Percentiles rank a stretch among this genome's conserved stretches.
Conservation (phyloP, 2,797 vertebrate species). For the Dryobates pubescens region DNA sequence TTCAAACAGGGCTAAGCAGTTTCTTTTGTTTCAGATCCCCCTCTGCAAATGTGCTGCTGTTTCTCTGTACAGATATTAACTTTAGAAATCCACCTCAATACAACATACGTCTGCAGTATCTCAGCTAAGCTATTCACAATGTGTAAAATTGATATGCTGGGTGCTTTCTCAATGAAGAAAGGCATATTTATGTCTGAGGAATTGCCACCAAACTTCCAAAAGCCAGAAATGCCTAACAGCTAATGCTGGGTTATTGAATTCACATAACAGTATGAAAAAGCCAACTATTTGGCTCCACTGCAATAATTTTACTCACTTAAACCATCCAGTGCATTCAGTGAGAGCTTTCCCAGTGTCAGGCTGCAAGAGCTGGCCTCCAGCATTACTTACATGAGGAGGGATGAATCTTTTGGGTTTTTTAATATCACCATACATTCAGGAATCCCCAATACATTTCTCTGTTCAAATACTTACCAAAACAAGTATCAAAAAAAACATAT, state of each 20-base stretch:
- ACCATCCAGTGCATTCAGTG: background rate
- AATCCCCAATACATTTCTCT: constrained; percentile 56
- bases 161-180: constrained; percentile 12
- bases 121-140: background rate
- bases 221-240: background rate
- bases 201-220: background rate
- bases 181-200: background rate
- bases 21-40: background rate
- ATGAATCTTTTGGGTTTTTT: background rate
- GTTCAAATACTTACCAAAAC: constrained; percentile 56
- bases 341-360: background rate
- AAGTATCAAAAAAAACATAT: constrained; percentile 69
- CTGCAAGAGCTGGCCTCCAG: background rate
- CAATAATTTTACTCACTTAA: background rate
- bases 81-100: background rate
- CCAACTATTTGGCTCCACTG: background rate
- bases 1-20: constrained; percentile 37
- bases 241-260: background rate
- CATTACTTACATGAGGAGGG: background rate
- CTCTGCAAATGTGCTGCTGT: background rate
- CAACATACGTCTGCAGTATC: background rate
- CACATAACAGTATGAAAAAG: background rate
- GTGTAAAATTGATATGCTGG: background rate
- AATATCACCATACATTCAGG: constrained; percentile 68
- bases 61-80: constrained; percentile 2